phyloP scores from a whole-genome alignment of 2,113 vertebrate genomes.

The Synodontis membranacea region DNA sequence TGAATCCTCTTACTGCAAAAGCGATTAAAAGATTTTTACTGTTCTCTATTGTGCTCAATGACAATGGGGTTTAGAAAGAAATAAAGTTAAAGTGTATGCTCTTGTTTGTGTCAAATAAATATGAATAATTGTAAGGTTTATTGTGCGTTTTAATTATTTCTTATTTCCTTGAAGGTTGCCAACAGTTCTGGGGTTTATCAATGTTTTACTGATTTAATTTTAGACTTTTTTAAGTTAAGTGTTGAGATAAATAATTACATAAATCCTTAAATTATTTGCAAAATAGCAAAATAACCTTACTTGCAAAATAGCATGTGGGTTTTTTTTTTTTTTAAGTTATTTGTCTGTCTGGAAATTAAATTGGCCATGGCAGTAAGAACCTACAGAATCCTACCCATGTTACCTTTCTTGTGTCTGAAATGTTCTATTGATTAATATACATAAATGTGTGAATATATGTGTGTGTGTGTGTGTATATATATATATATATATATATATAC shows the following conservation, averaged over 20 bases:
- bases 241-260: constrained; percentile 27
- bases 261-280: constrained; percentile 28
- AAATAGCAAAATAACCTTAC: neutral
- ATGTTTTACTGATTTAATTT: constrained; percentile 58
- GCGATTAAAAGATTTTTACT: neutral
- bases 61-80: neutral
- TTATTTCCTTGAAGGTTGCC: too few relatives aligned
- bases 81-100: neutral
- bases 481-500: neutral
- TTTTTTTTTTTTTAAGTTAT: neutral
- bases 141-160: neutral
- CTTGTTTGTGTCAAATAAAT: neutral
- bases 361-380: neutral
- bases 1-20: neutral
- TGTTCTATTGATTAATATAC: neutral
- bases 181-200: constrained; percentile 77
- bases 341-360: neutral
- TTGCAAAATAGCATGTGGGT: neutral
- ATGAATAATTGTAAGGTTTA: neutral
- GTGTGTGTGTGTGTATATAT: neutral
- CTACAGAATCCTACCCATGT: neutral
- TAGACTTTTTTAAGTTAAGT: constrained; percentile 59
- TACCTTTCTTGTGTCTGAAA: constrained; percentile 20
- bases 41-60: neutral
- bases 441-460: neutral